Conservation (phyloP, 2,113 vertebrate species). For the Pelvicachromis taeniatus region DNA sequence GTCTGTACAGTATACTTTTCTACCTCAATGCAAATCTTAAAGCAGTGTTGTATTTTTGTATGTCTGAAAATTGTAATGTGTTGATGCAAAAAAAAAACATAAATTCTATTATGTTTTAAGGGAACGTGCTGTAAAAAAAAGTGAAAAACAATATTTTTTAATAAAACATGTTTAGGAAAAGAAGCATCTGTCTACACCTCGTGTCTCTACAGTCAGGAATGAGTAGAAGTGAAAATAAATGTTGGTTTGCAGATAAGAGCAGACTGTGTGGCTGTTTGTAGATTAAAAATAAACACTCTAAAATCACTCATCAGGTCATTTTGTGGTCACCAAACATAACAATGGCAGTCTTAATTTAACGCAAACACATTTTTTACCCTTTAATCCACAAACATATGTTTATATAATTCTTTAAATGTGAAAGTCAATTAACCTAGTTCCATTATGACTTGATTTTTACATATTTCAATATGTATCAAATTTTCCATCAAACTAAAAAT, state of each 20-base stretch:
- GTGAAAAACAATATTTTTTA: neutral
- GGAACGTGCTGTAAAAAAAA: too few species aligned
- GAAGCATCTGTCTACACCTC: neutral
- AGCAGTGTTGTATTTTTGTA: neutral
- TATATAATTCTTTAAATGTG: neutral
- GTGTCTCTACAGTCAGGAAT: neutral
- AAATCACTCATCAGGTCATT: neutral
- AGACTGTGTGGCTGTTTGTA: neutral
- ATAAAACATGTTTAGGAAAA: neutral
- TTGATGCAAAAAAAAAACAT: neutral
- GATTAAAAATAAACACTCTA: neutral
- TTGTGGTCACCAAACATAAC: neutral
- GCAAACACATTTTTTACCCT: neutral
- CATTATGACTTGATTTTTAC: neutral
- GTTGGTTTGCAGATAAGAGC: neutral
- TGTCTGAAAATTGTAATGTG: neutral
- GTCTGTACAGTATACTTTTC: neutral
- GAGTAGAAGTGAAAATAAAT: fast-evolving
- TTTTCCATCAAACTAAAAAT: neutral
- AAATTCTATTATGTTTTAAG: neutral
- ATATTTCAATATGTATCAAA: neutral
- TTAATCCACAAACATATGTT: neutral
- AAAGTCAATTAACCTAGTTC: neutral
- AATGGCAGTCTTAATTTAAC: neutral
- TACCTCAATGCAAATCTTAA: neutral